Percentiles rank a stretch among this genome's conserved stretches.
These are phyloP conservation scores for Cacoxenus indagator DNA, from an alignment of 2,888 invertebrate genomes.

Conservation along the genomic window DNA sequence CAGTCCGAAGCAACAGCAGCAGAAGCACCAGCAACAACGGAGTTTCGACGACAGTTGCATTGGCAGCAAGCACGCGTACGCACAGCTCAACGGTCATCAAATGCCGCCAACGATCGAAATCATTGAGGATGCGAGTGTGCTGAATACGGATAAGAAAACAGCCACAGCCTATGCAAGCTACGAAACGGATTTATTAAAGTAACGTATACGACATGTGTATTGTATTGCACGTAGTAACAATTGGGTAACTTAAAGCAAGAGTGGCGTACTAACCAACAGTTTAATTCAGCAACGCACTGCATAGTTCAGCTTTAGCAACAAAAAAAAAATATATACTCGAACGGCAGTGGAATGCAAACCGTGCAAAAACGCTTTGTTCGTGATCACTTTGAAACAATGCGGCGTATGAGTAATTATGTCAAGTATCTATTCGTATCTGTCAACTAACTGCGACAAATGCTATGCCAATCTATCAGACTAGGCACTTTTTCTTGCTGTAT, in stretches of 20 bases:
- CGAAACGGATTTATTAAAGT: conserved; percentile 50
- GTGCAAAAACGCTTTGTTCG: no score
- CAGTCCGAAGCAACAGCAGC: conserved; percentile 49
- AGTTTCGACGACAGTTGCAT: conserved; percentile 65
- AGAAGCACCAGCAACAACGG: conserved; percentile 58
- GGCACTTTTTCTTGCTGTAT: background rate
- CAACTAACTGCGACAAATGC: conserved; percentile 5
- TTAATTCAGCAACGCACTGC: background rate
- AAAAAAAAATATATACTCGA: background rate
- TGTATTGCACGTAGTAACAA: background rate
- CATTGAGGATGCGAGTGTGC: conserved; percentile 57
- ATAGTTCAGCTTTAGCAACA: background rate
- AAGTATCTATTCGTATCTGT: background rate
- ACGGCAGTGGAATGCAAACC: background rate
- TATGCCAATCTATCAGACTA: conserved; percentile 3
- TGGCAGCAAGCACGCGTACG: conserved; percentile 44
- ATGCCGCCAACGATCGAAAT: conserved; percentile 60
- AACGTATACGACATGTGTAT: conserved; percentile 38
- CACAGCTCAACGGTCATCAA: conserved; percentile 39
- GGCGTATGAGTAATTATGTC: conserved; percentile 40
- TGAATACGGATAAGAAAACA: conserved; percentile 36
- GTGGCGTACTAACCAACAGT: background rate
- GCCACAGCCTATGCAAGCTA: conserved; percentile 26
- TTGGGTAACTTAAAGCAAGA: no score
- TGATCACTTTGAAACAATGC: conserved; percentile 18